These are phyloP conservation scores for Styela plicata DNA, from an alignment of 23 tunicate species.

Conservation along the genomic window DNA sequence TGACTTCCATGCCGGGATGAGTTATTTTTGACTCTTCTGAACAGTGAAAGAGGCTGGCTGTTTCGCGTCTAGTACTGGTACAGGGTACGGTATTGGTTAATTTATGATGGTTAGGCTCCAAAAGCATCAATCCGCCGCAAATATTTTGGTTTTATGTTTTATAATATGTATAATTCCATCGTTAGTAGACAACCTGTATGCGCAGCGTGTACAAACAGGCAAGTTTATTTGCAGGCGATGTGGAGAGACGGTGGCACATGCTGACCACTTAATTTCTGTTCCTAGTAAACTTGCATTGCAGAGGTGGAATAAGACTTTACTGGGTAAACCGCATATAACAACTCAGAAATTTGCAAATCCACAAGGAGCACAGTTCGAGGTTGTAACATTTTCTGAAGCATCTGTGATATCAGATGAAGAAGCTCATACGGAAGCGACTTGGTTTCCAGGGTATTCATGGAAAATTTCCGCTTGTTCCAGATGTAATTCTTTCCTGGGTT, in stretches of 20 bases:
- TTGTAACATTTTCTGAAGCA: conserved; percentile 53
- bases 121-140: too few species aligned
- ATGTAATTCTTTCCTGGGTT: conserved; percentile 57
- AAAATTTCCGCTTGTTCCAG: conserved; percentile 61
- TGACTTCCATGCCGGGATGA: too few species aligned
- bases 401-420: conserved; percentile 36
- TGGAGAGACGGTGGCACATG: conserved; percentile 40
- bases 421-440: conserved; percentile 58
- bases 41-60: too few species aligned
- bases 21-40: too few species aligned
- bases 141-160: too few species aligned
- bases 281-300: conserved; percentile 33
- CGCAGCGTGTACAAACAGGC: neutral
- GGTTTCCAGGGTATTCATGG: conserved; percentile 81
- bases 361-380: conserved; percentile 45
- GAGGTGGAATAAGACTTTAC: conserved; percentile 42
- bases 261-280: conserved; percentile 20
- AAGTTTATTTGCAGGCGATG: conserved; percentile 39
- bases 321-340: neutral
- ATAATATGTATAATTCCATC: too few species aligned
- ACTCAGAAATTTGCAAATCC: conserved; percentile 67
- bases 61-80: too few species aligned
- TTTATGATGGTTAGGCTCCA: too few species aligned
- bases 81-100: too few species aligned
- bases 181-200: too few species aligned